These are phyloP conservation scores for Telenomus remus DNA, from an alignment of 1,140 invertebrate genomes.

Conservation along the genomic window DNA sequence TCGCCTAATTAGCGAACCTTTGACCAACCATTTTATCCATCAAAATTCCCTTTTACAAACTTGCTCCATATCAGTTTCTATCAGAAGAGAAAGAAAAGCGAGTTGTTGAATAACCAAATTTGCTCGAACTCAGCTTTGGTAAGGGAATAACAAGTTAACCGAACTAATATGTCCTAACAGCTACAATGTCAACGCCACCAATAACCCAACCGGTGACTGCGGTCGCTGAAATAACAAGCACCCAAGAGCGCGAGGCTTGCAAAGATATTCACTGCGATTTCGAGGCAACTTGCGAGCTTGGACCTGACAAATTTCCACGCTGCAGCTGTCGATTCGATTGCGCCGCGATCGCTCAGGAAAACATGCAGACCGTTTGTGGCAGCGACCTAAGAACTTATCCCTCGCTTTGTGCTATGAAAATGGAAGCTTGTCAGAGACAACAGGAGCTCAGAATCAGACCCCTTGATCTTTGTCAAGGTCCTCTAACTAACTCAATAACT, in stretches of 20 bases:
- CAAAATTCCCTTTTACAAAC: background rate
- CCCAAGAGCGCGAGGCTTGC: constrained; percentile 80
- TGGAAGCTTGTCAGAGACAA: constrained; percentile 89
- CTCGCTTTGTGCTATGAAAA: constrained; percentile 90
- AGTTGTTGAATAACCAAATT: too few species aligned
- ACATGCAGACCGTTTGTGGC: constrained; percentile 84
- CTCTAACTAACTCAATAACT: background rate
- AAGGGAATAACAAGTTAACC: background rate
- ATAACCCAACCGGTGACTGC: constrained; percentile 63
- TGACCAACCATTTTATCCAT: background rate
- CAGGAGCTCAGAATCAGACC: constrained; percentile 86
- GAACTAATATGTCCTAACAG: constrained; percentile 37
- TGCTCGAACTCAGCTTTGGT: background rate
- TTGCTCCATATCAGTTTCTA: too few species aligned
- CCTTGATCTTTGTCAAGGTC: constrained; percentile 89
- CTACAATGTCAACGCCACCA: constrained; percentile 60
- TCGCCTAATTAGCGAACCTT: constrained; percentile 28
- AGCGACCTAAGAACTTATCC: constrained; percentile 88
- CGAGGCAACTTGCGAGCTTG: constrained; percentile 87
- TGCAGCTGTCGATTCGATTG: constrained; percentile 87
- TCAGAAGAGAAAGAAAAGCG: too few species aligned
- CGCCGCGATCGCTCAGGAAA: constrained; percentile 76
- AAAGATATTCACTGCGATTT: constrained; percentile 88
- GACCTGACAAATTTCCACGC: constrained; percentile 83
- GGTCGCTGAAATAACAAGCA: constrained; percentile 69